Evolutionary conservation across 2,113 vertebrate species (phyloP).

Genomic region (Ailurus styani): DNA sequence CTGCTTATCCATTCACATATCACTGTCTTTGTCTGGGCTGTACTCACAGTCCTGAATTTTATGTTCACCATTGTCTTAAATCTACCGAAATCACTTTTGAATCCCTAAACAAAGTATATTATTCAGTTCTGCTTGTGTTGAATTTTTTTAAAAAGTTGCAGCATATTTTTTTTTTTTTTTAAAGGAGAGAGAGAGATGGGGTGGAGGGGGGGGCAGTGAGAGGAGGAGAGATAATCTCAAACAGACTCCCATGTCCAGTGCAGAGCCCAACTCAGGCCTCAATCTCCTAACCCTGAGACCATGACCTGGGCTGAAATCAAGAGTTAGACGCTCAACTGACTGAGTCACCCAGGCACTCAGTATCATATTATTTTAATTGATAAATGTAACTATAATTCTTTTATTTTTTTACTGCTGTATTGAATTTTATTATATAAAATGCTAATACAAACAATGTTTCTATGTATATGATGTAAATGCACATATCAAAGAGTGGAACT

Average conservation of each 20-base stretch:
- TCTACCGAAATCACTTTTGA: background rate
- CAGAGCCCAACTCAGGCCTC: background rate
- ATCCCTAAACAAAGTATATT: background rate
- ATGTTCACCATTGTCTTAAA: background rate
- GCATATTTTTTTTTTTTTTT: background rate
- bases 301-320: background rate
- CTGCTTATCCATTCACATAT: background rate
- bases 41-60: background rate
- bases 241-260: background rate
- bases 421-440: background rate
- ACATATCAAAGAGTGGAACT: background rate
- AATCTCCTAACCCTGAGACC: background rate
- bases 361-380: background rate
- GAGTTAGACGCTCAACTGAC: background rate
- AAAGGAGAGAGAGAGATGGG: too few relatives aligned
- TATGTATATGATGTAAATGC: background rate
- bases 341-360: background rate
- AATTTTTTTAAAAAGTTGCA: background rate
- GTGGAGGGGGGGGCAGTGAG: background rate
- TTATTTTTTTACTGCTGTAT: background rate
- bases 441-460: background rate
- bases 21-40: background rate
- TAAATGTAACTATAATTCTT: background rate
- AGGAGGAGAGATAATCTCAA: background rate
- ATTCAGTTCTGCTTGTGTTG: background rate